Evolutionary conservation across 2,888 invertebrate species (phyloP).

Genomic region (Acanthosepion lycidas): DNA sequence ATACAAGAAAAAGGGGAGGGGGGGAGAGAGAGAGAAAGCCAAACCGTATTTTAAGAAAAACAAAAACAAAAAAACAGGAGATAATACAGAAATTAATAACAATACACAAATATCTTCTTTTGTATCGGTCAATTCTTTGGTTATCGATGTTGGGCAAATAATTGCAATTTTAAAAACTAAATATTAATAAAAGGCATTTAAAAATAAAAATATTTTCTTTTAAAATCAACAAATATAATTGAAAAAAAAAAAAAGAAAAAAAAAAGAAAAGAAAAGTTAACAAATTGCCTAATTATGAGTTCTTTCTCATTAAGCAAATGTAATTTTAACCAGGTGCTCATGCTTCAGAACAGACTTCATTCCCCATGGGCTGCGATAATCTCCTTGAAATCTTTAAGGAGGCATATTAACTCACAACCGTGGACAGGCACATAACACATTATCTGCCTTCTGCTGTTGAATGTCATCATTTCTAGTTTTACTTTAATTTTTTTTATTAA

Average conservation of each 20-base stretch:
- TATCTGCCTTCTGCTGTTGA: not conserved
- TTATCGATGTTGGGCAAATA: not conserved
- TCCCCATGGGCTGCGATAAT: not conserved
- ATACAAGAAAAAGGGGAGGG: not conserved
- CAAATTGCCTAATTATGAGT: not conserved
- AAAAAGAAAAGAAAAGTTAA: not conserved
- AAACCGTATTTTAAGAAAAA: not conserved
- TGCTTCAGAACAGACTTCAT: not conserved
- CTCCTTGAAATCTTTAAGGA: not conserved
- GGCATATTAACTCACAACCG: not conserved
- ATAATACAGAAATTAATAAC: not conserved
- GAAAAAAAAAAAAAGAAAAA: not conserved
- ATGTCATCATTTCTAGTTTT: not conserved
- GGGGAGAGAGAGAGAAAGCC: too few species aligned
- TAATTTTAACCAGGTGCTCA: not conserved
- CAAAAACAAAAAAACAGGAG: not conserved
- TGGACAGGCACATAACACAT: not conserved
- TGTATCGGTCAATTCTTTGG: not conserved
- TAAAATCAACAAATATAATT: not conserved
- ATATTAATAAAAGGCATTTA: not conserved
- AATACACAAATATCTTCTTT: not conserved
- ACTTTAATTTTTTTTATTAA: not conserved
- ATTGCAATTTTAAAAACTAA: not conserved
- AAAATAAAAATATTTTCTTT: not conserved
- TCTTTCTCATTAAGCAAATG: not conserved